A percentile compares a stretch with the other conserved stretches of the same genome.
Conservation (phyloP, 2,113 vertebrate genomes). For the Scatophagus argus region DNA sequence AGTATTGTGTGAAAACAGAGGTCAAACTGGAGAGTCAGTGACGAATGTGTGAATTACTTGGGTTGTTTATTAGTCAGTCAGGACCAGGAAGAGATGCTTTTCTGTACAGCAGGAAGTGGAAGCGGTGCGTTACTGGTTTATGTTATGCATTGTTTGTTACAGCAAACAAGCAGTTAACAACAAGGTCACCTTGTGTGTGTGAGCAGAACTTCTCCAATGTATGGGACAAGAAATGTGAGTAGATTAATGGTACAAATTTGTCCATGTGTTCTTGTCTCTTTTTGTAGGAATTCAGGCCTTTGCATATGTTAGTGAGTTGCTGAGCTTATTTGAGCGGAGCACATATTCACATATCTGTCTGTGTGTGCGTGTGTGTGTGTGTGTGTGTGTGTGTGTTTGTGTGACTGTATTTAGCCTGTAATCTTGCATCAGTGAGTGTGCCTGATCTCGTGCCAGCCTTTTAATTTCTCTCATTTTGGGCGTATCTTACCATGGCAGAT, state of each 20-base stretch:
- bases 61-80: constrained; percentile 47
- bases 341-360: constrained; percentile 18
- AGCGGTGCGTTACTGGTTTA: constrained; percentile 31
- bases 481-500: constrained; percentile 64
- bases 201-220: constrained; percentile 46
- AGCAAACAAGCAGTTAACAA: constrained; percentile 49
- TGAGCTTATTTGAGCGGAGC: constrained; percentile 25
- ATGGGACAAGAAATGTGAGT: constrained; percentile 4
- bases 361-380: constrained; percentile 14
- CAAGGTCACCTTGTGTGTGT: constrained; percentile 62
- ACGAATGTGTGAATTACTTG: constrained; percentile 25
- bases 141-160: constrained; percentile 19
- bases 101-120: constrained; percentile 43
- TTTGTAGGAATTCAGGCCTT: constrained; percentile 45
- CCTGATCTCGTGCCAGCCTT: constrained; percentile 61
- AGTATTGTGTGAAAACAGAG: constrained; percentile 22
- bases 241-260: not conserved
- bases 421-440: constrained; percentile 68
- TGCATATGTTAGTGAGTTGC: constrained; percentile 43
- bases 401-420: constrained; percentile 65
- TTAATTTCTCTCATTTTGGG: constrained; percentile 72
- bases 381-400: constrained; percentile 20
- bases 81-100: constrained; percentile 47
- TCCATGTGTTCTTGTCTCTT: constrained; percentile 3
- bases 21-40: constrained; percentile 24